phyloP scores from a whole-genome alignment of 1,140 invertebrate species.

The Himalopsyche phryganea region DNA sequence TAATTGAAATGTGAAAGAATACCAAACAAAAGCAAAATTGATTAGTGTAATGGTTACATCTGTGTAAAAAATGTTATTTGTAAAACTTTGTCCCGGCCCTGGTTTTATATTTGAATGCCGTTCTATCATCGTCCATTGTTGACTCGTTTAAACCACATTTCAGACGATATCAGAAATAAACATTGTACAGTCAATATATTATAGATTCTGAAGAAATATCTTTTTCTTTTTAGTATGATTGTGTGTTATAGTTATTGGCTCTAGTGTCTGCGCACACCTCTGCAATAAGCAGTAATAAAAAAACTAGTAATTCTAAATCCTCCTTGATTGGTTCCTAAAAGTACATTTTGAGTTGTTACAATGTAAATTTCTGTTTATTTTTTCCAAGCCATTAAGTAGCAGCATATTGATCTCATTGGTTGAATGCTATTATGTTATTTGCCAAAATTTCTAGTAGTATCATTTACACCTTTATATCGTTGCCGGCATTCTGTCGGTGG shows the following conservation, averaged over 20 bases:
- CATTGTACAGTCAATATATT: conserved; percentile 2
- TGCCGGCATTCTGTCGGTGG: neutral
- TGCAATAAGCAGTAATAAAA: too few relatives aligned
- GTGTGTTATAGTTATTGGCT: neutral
- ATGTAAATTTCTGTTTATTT: conserved; percentile 9
- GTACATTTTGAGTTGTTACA: neutral
- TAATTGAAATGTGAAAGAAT: neutral
- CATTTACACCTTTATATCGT: neutral
- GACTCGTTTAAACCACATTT: neutral
- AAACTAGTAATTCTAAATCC: neutral
- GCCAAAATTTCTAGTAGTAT: conserved; percentile 1
- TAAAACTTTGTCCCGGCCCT: conserved; percentile 2
- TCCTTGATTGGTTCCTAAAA: neutral
- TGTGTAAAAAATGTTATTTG: neutral
- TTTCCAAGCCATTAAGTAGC: neutral
- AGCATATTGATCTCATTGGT: neutral
- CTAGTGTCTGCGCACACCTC: too few relatives aligned
- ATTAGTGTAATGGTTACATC: neutral
- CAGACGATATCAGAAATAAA: conserved; percentile 5
- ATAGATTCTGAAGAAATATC: neutral
- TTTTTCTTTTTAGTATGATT: neutral
- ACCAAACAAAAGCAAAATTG: neutral
- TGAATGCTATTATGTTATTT: conserved; percentile 7
- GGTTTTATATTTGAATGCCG: conserved; percentile 3
- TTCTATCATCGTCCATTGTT: neutral